These are phyloP conservation scores for Gila orcuttii DNA, from an alignment of 2,113 vertebrate species.

Conservation along the genomic window DNA sequence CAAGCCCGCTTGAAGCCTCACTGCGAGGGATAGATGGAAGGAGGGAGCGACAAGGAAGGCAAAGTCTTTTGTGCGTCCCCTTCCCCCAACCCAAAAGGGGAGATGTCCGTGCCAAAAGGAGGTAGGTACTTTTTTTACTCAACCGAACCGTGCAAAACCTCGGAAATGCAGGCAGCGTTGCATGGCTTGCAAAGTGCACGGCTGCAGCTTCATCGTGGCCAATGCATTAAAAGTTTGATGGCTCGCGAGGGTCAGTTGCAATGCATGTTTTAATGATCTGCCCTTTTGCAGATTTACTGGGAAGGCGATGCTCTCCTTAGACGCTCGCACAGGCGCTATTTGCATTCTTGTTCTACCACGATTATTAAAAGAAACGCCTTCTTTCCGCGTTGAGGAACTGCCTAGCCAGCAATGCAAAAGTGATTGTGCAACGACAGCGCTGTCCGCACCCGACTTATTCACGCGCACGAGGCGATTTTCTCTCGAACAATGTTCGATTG, in stretches of 20 bases:
- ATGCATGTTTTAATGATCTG: constrained; percentile 89
- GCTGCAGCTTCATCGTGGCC: constrained; percentile 76
- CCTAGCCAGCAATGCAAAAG: constrained; percentile 57
- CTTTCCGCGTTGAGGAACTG: constrained; percentile 69
- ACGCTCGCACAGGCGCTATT: constrained; percentile 78
- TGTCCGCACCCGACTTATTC: constrained; percentile 40
- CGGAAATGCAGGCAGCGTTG: constrained; percentile 79
- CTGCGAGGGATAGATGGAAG: constrained; percentile 73
- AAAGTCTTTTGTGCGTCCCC: constrained; percentile 95
- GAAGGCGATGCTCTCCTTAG: constrained; percentile 80
- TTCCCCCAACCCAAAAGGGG: constrained; percentile 89
- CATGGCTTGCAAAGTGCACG: constrained; percentile 78
- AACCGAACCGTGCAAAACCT: constrained; percentile 75
- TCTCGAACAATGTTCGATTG: constrained; percentile 22
- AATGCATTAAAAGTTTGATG: constrained; percentile 86
- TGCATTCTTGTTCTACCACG: constrained; percentile 75
- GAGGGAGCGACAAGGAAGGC: constrained; percentile 87
- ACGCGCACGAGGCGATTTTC: constrained; percentile 40
- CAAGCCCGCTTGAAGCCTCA: constrained; percentile 80
- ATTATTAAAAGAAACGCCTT: constrained; percentile 74
- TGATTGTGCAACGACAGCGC: constrained; percentile 51
- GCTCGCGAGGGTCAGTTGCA: constrained; percentile 84
- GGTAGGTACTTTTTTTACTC: constrained; percentile 80
- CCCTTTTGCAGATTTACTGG: constrained; percentile 87
- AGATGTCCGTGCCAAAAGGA: constrained; percentile 91